Evolutionary conservation across 1,140 invertebrate genomes (phyloP), one percentile per base, ranked within the genome.

Genomic region (Drosophila kohkoa): DNA sequence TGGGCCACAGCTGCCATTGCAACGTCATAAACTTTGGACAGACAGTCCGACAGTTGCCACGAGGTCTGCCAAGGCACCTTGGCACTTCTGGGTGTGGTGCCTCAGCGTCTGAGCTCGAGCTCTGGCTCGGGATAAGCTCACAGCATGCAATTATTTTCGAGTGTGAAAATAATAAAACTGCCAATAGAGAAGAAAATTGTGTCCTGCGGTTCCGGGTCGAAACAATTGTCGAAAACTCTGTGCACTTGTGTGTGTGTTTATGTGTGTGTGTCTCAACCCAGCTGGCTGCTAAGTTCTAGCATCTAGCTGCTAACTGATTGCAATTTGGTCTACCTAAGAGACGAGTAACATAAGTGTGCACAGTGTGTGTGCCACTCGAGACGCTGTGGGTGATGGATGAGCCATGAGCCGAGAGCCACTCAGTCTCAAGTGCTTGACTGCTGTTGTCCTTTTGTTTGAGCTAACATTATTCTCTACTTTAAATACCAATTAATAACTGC

Each of bases 401-500:
- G 82, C 52, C 81, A 69, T 59, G 66, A 66, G 35, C 20, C 20
- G 20, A 10, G 35, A 38, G 35, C 48, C 52, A 65, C 69, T 68
- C 60, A 11, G 49, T 65, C 70, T 88, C 85, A 78, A 85, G 85
- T 87, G 76, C 80, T 88, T 32, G 32, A 32, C 32, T 32, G 77
- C 79, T 88, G 80, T 78, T 5, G 49, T 83, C 86, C 81, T 75
- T 83, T 88, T 83, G 74, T 85, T 81, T 89, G 77, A 81, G 68
- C 49, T 81, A 89, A 85, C 85, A 87, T 87, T 87, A 87, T 87
- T 87, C 83, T 89, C 71, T 75, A 89, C 85, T 89, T 89, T 89
- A 89, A 89, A 89, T 89, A 89, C 85, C 85, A 89, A 89, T 89
- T 89, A 89, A 89, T 89, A 89, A 89, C 81, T 85, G 75, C 77